These are phyloP conservation scores for Talpa occidentalis DNA, from an alignment of 2,113 vertebrate genomes.

Conservation along the genomic window DNA sequence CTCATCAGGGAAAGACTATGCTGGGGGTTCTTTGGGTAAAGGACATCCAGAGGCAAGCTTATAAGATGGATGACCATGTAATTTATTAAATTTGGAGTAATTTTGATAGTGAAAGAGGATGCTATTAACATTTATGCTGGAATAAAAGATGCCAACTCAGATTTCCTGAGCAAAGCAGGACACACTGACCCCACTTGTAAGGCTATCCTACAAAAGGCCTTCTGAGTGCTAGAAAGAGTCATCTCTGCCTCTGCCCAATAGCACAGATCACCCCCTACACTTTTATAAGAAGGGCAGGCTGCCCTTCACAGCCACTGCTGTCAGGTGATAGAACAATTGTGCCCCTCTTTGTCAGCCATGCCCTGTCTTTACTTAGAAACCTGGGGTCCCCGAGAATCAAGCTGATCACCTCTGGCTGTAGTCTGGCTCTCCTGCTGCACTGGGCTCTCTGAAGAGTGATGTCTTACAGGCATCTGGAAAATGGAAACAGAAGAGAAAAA, in stretches of 20 bases:
- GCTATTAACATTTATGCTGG: not conserved
- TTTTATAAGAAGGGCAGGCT: not conserved
- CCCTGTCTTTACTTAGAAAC: not conserved
- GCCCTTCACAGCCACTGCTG: not conserved
- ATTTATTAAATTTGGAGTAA: not conserved
- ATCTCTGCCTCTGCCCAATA: not conserved
- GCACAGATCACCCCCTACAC: too few species aligned
- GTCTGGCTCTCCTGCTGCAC: not conserved
- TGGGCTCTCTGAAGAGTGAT: not conserved
- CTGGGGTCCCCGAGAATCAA: not conserved
- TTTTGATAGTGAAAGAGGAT: conserved; percentile 1
- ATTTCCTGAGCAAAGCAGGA: not conserved
- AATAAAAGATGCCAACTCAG: not conserved
- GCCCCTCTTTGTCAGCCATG: not conserved
- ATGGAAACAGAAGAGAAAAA: not conserved
- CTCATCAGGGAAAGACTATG: not conserved
- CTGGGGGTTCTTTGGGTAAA: not conserved
- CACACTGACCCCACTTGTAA: not conserved
- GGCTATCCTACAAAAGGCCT: not conserved
- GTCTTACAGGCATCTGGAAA: not conserved
- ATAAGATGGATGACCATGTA: not conserved
- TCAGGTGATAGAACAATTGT: not conserved
- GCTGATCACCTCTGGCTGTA: not conserved
- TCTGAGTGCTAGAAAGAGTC: not conserved
- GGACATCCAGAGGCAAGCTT: not conserved